Evolutionary conservation across 1,140 invertebrate species (phyloP).

Genomic region (Pseudomyrmex gracilis): DNA sequence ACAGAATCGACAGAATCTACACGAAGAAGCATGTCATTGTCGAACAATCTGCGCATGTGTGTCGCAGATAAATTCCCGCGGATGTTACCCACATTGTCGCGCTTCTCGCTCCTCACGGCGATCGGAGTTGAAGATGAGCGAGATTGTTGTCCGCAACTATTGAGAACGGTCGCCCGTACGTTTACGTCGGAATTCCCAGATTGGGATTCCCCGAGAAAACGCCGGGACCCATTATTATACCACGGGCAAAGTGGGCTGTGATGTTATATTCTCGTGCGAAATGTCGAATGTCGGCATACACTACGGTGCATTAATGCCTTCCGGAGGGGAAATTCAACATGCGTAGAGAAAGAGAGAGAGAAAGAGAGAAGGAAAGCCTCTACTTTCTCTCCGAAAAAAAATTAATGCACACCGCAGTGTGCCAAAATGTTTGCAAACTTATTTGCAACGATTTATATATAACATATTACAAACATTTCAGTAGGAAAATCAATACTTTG

Average conservation of each 20-base stretch:
- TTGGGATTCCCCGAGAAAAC: constrained; percentile 26
- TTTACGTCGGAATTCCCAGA: constrained; percentile 19
- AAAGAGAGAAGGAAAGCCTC: no score
- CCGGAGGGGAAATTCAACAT: no score
- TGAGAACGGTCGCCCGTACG: background rate
- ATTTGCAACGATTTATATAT: no score
- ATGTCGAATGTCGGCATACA: no score
- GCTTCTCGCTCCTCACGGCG: no score
- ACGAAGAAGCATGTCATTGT: background rate
- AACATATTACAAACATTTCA: no score
- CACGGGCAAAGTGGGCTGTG: background rate
- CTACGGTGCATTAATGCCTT: background rate
- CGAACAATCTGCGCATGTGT: background rate
- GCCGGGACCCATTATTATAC: background rate
- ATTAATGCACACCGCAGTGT: no score
- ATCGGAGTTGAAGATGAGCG: constrained; percentile 7
- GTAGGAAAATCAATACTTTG: no score
- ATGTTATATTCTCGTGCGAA: no score
- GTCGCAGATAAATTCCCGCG: constrained; percentile 14
- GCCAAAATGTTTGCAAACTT: no score
- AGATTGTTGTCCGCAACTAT: constrained; percentile 25
- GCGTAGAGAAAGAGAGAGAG: no score
- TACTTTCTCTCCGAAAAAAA: no score
- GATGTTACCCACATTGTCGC: background rate
- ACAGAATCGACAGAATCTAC: background rate